phyloP scores from a whole-genome alignment of 2,888 invertebrate genomes.

The Pinctada fucata region DNA sequence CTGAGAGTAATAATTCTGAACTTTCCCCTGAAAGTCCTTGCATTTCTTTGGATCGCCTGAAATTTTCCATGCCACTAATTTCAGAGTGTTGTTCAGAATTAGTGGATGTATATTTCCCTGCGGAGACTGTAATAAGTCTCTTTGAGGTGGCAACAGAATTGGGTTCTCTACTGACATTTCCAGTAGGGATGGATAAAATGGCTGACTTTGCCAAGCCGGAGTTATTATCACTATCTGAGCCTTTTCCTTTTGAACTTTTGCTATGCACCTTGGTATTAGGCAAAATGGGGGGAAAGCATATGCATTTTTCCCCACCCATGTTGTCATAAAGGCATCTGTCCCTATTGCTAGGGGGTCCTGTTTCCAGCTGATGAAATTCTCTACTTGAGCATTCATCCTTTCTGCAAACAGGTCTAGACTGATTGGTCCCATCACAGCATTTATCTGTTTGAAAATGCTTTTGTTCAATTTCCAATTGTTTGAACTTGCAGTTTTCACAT shows the following conservation, averaged over 20 bases:
- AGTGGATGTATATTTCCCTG: neutral
- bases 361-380: neutral
- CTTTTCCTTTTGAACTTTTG: neutral
- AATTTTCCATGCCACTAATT: neutral
- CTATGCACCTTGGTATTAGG: neutral
- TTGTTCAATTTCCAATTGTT: constrained; percentile 13
- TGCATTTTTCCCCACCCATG: neutral
- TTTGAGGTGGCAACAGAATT: constrained; percentile 5
- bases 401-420: neutral
- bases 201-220: neutral
- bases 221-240: neutral
- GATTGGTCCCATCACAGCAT: constrained; percentile 1
- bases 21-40: constrained; percentile 10
- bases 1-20: constrained; percentile 6
- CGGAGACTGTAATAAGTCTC: constrained; percentile 7
- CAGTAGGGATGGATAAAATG: constrained; percentile 3
- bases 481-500: neutral
- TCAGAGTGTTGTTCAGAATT: neutral
- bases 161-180: neutral
- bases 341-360: neutral
- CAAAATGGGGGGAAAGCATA: constrained; percentile 20
- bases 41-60: constrained; percentile 2
- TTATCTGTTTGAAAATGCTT: constrained; percentile 13
- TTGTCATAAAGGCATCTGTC: neutral
- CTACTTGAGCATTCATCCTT: neutral